Conservation (phyloP, 2,113 vertebrate genomes). For the Perccottus glenii region DNA sequence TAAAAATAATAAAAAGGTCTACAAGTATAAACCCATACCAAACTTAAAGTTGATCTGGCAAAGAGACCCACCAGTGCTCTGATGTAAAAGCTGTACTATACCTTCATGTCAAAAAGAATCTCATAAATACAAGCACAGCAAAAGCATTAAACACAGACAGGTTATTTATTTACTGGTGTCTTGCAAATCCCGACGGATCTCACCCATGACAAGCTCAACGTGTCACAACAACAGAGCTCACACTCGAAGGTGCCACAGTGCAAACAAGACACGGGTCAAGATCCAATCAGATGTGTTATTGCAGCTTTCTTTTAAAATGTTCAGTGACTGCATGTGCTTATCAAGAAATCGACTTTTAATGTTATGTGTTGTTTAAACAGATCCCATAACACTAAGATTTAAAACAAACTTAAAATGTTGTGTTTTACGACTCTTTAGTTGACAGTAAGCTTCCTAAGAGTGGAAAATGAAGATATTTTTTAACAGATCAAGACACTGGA, state of each 20-base stretch:
- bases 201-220: constrained; percentile 32
- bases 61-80: constrained; percentile 14
- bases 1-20: no score
- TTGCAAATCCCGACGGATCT: constrained; percentile 49
- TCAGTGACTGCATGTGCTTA: background rate
- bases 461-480: no score
- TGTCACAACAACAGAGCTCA: constrained; percentile 33
- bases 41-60: constrained; percentile 35
- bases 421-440: no score
- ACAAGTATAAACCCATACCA: constrained; percentile 32
- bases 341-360: no score
- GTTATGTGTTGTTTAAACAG: no score
- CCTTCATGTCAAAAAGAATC: constrained; percentile 30
- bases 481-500: no score
- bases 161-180: constrained; percentile 32
- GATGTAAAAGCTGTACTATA: constrained; percentile 26
- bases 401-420: no score
- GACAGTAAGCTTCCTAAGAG: no score
- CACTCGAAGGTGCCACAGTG: constrained; percentile 47
- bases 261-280: constrained; percentile 38
- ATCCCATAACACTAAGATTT: no score
- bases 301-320: constrained; percentile 25
- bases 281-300: constrained; percentile 51
- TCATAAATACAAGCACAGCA: constrained; percentile 22
- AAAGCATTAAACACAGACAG: constrained; percentile 29